Conservation (phyloP, 2,113 vertebrate species). For the Misgurnus anguillicaudatus region DNA sequence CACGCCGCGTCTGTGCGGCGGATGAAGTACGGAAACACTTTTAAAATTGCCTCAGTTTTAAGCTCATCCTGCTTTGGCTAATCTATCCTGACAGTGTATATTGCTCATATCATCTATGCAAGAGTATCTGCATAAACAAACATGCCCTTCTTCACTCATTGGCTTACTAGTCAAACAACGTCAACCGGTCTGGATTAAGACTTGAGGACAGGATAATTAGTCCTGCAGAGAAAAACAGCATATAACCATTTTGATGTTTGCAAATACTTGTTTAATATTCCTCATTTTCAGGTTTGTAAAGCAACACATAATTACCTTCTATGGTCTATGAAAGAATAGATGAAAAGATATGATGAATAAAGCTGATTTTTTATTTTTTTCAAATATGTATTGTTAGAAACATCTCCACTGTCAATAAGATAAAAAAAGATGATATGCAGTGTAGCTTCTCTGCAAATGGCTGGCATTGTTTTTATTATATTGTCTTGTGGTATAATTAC, state of each 20-base stretch:
- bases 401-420: not conserved
- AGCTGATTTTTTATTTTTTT: not conserved
- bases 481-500: not conserved
- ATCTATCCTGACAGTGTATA: conserved; percentile 25
- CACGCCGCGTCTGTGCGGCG: conserved; percentile 14
- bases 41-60: conserved; percentile 9
- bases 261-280: conserved; percentile 21
- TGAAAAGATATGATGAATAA: not conserved
- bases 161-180: conserved; percentile 23
- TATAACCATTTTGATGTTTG: conserved; percentile 34
- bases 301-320: not conserved
- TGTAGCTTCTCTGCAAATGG: not conserved
- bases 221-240: conserved; percentile 22
- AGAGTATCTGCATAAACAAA: conserved; percentile 19
- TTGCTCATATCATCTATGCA: conserved; percentile 13
- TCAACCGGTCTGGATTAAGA: conserved; percentile 42
- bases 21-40: conserved; percentile 17
- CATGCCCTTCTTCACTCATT: conserved; percentile 35
- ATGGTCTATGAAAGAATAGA: conserved; percentile 4
- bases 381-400: not conserved
- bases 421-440: not conserved
- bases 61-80: conserved; percentile 14
- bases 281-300: conserved; percentile 24
- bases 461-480: not conserved
- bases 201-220: conserved; percentile 40